phyloP scores from a whole-genome alignment of 2,113 vertebrate genomes.

The Stercorarius parasiticus region DNA sequence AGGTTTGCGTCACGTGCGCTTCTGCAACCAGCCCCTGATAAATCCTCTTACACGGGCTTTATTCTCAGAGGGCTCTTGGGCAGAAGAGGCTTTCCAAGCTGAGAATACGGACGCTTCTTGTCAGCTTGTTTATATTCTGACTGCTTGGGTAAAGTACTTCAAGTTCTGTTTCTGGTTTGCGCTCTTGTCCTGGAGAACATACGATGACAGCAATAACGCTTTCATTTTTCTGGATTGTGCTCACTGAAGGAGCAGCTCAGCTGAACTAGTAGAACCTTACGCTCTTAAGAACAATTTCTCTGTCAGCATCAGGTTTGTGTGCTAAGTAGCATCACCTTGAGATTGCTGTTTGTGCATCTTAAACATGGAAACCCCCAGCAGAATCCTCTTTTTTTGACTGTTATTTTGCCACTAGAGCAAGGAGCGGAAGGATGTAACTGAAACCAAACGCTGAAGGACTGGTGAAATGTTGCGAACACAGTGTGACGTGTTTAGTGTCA shows the following conservation, averaged over 20 bases:
- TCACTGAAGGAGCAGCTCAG: background rate
- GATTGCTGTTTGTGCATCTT: background rate
- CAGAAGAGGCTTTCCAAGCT: conserved; percentile 10
- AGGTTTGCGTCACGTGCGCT: background rate
- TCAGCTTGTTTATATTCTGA: background rate
- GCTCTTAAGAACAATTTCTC: background rate
- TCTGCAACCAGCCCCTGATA: background rate
- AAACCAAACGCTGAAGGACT: background rate
- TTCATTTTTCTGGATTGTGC: background rate
- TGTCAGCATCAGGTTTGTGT: background rate
- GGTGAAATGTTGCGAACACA: background rate
- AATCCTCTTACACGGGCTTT: conserved; percentile 34
- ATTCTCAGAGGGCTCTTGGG: background rate
- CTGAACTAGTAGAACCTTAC: background rate
- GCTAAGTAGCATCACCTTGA: background rate
- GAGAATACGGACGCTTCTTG: background rate
- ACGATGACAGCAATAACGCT: background rate
- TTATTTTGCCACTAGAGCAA: background rate
- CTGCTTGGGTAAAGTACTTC: background rate
- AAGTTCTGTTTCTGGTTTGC: background rate
- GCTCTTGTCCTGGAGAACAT: background rate
- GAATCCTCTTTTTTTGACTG: background rate
- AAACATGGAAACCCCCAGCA: background rate
- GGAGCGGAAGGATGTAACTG: background rate
- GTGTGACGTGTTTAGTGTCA: background rate